These are phyloP conservation scores for Hypercompe scribonia DNA, from an alignment of 2,888 invertebrate genomes.

Conservation along the genomic window DNA sequence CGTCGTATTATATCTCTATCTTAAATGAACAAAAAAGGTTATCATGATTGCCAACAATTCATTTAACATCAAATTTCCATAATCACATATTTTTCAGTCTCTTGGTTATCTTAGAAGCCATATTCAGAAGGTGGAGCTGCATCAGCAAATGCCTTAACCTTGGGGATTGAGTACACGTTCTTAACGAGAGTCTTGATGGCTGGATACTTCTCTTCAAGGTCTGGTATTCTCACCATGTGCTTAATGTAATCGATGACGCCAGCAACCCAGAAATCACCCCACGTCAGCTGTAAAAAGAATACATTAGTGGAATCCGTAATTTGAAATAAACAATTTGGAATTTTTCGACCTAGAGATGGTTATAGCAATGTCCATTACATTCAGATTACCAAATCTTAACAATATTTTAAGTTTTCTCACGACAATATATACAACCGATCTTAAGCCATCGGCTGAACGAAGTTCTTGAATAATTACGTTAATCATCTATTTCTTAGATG, in stretches of 20 bases:
- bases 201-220: slow-evolving; percentile 68
- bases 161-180: neutral
- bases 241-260: slow-evolving; percentile 58
- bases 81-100: neutral
- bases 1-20: no score
- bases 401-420: no score
- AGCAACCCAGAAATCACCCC: slow-evolving; percentile 61
- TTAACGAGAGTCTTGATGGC: slow-evolving; percentile 59
- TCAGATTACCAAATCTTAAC: slow-evolving; percentile 28
- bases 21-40: neutral
- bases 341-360: neutral
- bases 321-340: neutral
- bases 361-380: neutral
- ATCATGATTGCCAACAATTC: neutral
- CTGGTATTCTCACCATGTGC: slow-evolving; percentile 52
- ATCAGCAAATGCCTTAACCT: neutral
- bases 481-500: no score
- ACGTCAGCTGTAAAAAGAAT: slow-evolving; percentile 51
- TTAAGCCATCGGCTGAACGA: no score
- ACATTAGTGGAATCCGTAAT: neutral
- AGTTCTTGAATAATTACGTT: no score
- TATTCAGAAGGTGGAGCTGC: neutral
- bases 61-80: neutral
- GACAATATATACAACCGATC: no score
- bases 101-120: neutral